Conservation (phyloP, 2,797 vertebrate genomes). For the Benthosema pterotum region DNA sequence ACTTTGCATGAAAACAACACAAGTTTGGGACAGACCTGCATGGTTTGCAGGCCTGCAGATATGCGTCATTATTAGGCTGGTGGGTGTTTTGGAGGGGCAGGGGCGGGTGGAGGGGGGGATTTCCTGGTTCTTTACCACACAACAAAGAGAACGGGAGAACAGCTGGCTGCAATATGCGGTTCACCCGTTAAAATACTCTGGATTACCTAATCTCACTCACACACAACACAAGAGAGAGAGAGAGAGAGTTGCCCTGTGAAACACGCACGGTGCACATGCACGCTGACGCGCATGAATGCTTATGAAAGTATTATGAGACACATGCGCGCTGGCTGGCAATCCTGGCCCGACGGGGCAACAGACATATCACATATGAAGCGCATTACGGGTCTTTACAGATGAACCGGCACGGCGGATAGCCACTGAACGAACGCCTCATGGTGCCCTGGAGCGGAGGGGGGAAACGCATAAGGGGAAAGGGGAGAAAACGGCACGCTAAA, state of each 20-base stretch:
- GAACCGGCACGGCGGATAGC: constrained; percentile 36
- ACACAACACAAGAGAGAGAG: too few species aligned
- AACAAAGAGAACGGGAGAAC: constrained; percentile 46
- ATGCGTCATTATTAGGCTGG: constrained; percentile 19
- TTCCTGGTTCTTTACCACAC: constrained; percentile 44
- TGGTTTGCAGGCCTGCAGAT: background rate
- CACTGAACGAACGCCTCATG: constrained; percentile 45
- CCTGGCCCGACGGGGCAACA: background rate
- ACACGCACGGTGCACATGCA: constrained; percentile 11
- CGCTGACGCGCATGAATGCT: constrained; percentile 15
- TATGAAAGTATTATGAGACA: background rate
- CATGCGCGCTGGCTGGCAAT: background rate
- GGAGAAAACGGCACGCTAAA: constrained; percentile 40
- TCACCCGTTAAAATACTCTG: constrained; percentile 57
- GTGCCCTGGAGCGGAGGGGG: constrained; percentile 7
- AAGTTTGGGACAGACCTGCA: constrained; percentile 6
- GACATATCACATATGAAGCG: constrained; percentile 52
- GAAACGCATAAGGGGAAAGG: constrained; percentile 11
- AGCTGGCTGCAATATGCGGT: constrained; percentile 70
- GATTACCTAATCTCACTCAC: constrained; percentile 59
- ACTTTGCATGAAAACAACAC: background rate
- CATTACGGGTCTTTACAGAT: constrained; percentile 56
- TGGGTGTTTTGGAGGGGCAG: constrained; percentile 29
- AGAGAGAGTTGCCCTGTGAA: constrained; percentile 34
- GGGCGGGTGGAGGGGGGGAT: constrained; percentile 11